Base-by-base conservation (phyloP, 2,888 invertebrate species). In the Achlya flavicornis region DNA sequence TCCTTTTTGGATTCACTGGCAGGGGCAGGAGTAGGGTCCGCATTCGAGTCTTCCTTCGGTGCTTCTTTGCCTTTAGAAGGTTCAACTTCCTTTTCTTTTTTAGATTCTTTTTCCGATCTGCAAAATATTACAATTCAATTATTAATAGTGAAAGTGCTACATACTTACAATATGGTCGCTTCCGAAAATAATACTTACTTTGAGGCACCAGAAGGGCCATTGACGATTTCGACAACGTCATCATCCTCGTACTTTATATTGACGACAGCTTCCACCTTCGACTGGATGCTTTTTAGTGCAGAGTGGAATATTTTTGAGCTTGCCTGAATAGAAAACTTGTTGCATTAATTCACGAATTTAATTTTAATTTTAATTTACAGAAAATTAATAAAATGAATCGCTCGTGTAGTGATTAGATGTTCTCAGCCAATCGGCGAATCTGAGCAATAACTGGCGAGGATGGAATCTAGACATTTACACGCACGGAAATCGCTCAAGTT, bases 251-350 rank as follows among this genome's bases (percentile, higher is more conserved):
- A 92, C 70, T 93, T 94, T 62, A 93, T 93, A 75, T 93, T 93
- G 62, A 94, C 87, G 2, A 95, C 95, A 0, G 95, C 95, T 70
- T 95, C 95, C 19, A 95, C 95, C 83, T 95, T 95, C 26, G 94
- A 86, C 72, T 95, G 92, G 63, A 95, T 95, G 70, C 94, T 95
- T 74, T 94, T 95, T 72, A 96, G 85, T 1, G 96, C 95, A 16
- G 95, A 94, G 83, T 96, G 95, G 88, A 96, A 96, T 77, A 95
- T 94, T 83, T 96, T 96, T 0, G 96, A 95, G 77, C 96, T 95
- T 12, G 95, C 94, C 96, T 96, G 89, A n/a, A 83, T 8, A n/a
- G 66, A 64, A 59, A 26, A 41, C n/a, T n/a, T n/a, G n/a, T n/a
- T n/a, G n/a, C n/a, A n/a, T n/a, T n/a, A n/a, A n/a, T n/a, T n/a